Evolutionary conservation across 2,113 vertebrate species (phyloP).

Genomic region (Rynchops niger): DNA sequence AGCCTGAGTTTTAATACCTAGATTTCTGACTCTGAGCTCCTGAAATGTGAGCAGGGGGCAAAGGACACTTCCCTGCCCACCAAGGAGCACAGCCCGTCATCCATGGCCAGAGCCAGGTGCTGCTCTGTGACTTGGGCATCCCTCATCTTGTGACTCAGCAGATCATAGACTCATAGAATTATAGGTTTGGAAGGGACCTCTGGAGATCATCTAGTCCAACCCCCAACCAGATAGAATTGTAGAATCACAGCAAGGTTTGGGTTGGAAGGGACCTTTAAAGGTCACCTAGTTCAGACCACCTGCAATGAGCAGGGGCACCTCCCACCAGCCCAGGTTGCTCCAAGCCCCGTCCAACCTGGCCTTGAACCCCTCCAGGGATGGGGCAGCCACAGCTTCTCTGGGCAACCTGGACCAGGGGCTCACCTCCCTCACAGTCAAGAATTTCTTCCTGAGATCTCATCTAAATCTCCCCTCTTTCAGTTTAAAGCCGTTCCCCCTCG

Average conservation of each 20-base stretch:
- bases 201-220: no score
- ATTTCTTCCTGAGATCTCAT: neutral
- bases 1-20: neutral
- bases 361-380: neutral
- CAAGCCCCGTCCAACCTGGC: neutral
- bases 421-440: neutral
- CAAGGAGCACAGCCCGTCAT: neutral
- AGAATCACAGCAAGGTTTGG: neutral
- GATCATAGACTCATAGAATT: neutral
- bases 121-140: neutral
- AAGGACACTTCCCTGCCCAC: no score
- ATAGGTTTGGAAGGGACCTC: neutral
- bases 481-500: neutral
- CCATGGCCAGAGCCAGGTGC: neutral
- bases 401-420: neutral
- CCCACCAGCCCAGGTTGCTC: neutral
- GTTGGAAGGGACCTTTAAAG: neutral
- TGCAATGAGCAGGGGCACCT: neutral
- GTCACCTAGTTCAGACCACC: neutral
- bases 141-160: neutral
- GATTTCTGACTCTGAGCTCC: neutral
- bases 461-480: no score
- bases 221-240: neutral
- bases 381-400: neutral
- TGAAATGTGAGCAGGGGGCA: neutral